phyloP scores from a whole-genome alignment of 2,888 invertebrate species.

The Tetranychus piercei region DNA sequence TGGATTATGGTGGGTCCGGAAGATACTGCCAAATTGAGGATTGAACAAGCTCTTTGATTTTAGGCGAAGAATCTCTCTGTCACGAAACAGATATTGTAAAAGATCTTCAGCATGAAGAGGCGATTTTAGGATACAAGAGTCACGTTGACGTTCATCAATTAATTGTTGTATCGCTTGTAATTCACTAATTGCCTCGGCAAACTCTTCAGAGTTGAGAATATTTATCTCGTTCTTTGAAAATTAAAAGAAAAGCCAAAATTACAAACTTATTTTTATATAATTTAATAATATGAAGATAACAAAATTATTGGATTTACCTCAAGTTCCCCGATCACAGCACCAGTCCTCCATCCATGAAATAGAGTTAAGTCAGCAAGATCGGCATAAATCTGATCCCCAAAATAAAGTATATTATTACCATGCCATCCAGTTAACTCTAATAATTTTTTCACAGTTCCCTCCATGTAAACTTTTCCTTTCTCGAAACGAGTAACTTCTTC shows the following conservation, averaged over 20 bases:
- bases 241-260: conserved; percentile 37
- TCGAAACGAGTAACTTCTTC: conserved; percentile 67
- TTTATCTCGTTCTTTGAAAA: conserved; percentile 7
- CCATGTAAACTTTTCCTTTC: conserved; percentile 76
- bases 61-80: conserved; percentile 41
- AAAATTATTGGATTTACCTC: conserved; percentile 44
- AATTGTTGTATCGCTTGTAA: conserved; percentile 71
- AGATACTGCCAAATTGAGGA: conserved; percentile 84
- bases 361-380: conserved; percentile 89
- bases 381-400: conserved; percentile 93
- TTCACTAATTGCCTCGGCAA: conserved; percentile 59
- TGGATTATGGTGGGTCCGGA: conserved; percentile 90
- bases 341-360: conserved; percentile 91
- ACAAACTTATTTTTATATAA: background rate
- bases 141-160: conserved; percentile 72
- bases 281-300: background rate
- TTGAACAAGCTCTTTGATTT: conserved; percentile 81
- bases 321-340: conserved; percentile 85
- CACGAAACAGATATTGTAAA: conserved; percentile 53
- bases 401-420: conserved; percentile 80
- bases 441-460: conserved; percentile 82
- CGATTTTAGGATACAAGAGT: conserved; percentile 39
- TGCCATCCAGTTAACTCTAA: conserved; percentile 78
- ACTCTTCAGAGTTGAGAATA: conserved; percentile 13
- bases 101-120: conserved; percentile 42